phyloP scores from a whole-genome alignment of 1,140 invertebrate genomes.

The Drosophila grimshawi region DNA sequence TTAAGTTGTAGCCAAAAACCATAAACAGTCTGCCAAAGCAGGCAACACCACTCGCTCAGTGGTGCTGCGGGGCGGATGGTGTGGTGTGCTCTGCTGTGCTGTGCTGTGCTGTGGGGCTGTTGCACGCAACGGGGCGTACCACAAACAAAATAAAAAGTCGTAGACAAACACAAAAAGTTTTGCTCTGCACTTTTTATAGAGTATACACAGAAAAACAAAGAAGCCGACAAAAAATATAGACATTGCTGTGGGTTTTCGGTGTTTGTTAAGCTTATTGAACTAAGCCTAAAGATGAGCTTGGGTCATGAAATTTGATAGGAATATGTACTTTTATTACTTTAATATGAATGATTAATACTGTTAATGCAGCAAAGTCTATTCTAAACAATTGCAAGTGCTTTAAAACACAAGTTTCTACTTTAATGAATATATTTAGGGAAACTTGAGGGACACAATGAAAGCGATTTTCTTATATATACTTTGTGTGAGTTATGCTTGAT shows the following conservation, averaged over 20 bases:
- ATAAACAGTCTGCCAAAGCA: conserved; percentile 73
- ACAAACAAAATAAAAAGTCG: conserved; percentile 12
- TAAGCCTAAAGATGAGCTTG: conserved; percentile 6
- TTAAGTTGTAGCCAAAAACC: conserved; percentile 84
- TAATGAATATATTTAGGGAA: too few relatives aligned
- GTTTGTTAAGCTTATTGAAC: not conserved
- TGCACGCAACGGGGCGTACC: conserved; percentile 42
- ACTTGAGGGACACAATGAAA: too few relatives aligned
- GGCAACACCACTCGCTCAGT: conserved; percentile 19
- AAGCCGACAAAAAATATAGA: not conserved
- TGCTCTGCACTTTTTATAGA: conserved; percentile 10
- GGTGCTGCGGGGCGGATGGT: not conserved
- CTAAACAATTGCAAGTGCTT: too few relatives aligned
- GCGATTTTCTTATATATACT: too few relatives aligned
- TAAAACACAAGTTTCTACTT: too few relatives aligned
- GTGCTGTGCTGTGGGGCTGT: not conserved
- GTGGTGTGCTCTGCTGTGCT: too few relatives aligned
- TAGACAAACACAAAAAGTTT: not conserved
- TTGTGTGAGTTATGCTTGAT: too few relatives aligned
- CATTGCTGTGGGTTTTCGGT: not conserved
- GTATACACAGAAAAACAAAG: not conserved
- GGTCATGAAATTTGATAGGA: not conserved
- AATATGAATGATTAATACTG: too few relatives aligned
- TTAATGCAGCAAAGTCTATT: too few relatives aligned
- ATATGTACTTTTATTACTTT: not conserved